Percentiles rank a stretch among this genome's conserved stretches.
These are phyloP conservation scores for Metridium senile DNA, from an alignment of 92 coral and sea anemone genomes.

Conservation along the genomic window DNA sequence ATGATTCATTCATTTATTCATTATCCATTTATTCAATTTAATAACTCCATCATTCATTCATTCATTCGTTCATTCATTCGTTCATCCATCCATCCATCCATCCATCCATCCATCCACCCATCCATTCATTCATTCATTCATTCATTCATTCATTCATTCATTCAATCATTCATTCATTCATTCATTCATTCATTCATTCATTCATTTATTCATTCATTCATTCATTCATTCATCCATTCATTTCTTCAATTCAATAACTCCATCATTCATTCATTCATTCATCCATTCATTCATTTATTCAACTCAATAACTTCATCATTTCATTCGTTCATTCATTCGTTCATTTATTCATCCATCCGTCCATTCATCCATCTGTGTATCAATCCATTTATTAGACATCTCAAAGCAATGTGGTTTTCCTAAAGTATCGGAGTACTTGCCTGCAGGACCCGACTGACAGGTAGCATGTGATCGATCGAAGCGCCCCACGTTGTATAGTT, in stretches of 20 bases:
- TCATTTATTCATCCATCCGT: not conserved
- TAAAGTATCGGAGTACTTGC: too few species aligned
- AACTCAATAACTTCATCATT: not conserved
- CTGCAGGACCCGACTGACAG: too few species aligned
- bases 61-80: not conserved
- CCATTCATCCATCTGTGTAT: not conserved
- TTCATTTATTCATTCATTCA: not conserved
- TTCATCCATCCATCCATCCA: too few species aligned
- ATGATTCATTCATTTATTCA: too few species aligned
- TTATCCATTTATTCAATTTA: too few species aligned
- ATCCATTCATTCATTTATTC: not conserved
- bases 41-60: not conserved
- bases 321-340: not conserved
- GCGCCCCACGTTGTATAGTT: too few species aligned
- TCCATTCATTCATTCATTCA: not conserved
- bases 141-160: not conserved
- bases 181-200: not conserved
- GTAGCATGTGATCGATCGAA: too few species aligned
- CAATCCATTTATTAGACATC: not conserved
- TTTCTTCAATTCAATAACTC: not conserved
- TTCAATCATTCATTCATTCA: not conserved
- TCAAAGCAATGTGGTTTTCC: not conserved
- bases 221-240: not conserved
- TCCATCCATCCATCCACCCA: too few species aligned
- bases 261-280: not conserved